Base-by-base conservation (phyloP, 2,113 vertebrate genomes). In the Salvator merianae region DNA sequence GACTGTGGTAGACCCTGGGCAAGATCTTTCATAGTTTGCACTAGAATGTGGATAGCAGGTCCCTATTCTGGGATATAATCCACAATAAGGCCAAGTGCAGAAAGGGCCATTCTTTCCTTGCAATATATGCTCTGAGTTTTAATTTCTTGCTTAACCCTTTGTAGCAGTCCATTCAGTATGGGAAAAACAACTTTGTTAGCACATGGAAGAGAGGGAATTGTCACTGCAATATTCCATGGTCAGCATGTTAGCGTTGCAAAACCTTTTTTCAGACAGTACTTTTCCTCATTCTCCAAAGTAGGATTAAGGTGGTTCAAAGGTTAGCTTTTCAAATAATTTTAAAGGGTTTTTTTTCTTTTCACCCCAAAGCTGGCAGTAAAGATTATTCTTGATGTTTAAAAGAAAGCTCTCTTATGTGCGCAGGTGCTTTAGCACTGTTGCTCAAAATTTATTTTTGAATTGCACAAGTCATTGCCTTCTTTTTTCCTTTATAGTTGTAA, bases 111-210 rank as follows among this genome's bases (percentile, higher is more conserved):
- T 93, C 87, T 93, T 94, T 92, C 88, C 88, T 90, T 86, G 89
- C 90, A 91, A 92, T 90, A 88, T 85, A 84, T 87, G 82, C 70
- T 92, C 79, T 86, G 83, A 88, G 83, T 79, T 7, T 86, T 90
- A 93, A 93, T 90, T 91, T 90, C 88, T 84, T 93, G 87, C 90
- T 88, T 88, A 91, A 93, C 88, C 88, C 86, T 85, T 87, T 82
- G 87, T 87, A 90, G 88, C 88, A 92, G 89, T 87, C 90, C 89
- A 86, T 86, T 87, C 78, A 83, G 89, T 87, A 92, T 89, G 84
- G 88, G 84, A 86, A 89, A 88, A 94, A 89, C 92, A 94, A 87
- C 91, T 88, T 92, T 92, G 92, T 94, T 94, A 92, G 90, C 93
- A 93, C 91, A 91, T 86, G 90, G 89, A 87, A 92, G 86, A 86